Conservation (phyloP, 2,113 vertebrate species). For the Catharus bicknelli region DNA sequence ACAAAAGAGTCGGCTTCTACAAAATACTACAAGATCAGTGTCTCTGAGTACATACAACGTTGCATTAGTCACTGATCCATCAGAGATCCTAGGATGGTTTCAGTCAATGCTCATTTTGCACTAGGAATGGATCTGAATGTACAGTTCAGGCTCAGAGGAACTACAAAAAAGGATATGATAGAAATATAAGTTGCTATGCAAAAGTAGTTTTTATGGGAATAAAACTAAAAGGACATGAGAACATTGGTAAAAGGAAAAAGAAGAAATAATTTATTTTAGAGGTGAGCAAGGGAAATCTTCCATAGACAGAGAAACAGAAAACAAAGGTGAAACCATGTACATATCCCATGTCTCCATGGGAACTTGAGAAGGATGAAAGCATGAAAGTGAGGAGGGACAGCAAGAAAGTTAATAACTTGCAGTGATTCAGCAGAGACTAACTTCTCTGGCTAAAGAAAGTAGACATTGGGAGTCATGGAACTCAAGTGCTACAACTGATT, state of each 20-base stretch:
- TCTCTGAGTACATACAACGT: neutral
- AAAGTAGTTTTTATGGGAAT: neutral
- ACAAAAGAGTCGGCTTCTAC: slow-evolving; percentile 38
- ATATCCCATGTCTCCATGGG: neutral
- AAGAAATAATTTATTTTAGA: neutral
- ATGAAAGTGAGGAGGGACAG: neutral
- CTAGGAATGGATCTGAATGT: neutral
- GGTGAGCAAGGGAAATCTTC: neutral
- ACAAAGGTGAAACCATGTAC: neutral
- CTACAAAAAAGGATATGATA: neutral
- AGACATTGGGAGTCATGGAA: neutral
- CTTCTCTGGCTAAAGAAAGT: neutral
- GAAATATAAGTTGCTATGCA: neutral
- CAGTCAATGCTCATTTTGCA: neutral
- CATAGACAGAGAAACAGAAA: neutral
- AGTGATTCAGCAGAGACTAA: neutral
- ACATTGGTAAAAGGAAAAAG: slow-evolving; percentile 6
- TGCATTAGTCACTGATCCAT: slow-evolving; percentile 61
- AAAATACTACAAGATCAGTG: neutral
- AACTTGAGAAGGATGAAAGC: neutral
- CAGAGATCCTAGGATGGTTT: slow-evolving; percentile 19
- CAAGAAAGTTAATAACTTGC: neutral
- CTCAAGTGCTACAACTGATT: neutral
- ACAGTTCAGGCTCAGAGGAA: neutral
- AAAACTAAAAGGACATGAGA: neutral